Evolutionary conservation across 2,113 vertebrate species (phyloP), one percentile per base, ranked within the genome.

Genomic region (human (Homo sapiens)): DNA sequence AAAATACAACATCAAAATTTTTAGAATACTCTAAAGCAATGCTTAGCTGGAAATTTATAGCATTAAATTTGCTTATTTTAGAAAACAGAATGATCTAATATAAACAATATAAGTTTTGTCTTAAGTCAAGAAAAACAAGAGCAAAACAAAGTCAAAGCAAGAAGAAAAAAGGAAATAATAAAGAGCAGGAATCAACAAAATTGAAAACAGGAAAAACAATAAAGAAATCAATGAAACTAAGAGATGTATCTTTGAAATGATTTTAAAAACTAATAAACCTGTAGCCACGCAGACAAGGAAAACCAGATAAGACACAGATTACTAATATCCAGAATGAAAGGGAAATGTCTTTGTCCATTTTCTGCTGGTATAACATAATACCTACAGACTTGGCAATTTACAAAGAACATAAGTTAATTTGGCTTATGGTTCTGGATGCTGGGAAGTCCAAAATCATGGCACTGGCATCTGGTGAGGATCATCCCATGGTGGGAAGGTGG

Each of bases 131-230:
- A 57, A 93, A 87, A 92, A 78, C 12, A 73, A 55, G 8, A 48
- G 8, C 22, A 88, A 91, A 91, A 30, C n/a, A 90, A 95, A 52
- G 7, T 95, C 50, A 95, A 73, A 78, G n/a, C 32, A 70, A 89
- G 45, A n/a, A 96, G 4, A 48, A 82, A 92, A 30, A 82, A 88
- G 23, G 5, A 55, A 81, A 89, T n/a, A 35, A 90, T 55, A 80
- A 92, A 82, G 17, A 75, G 35, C 38, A 88, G 76, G 75, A 96
- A 48, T 25, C n/a, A 75, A 55, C 32, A 22, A 88, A 27, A 89
- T 8, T 52, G 12, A 57, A 59, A 92, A 82, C 23, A 88, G 57
- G 30, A 88, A 92, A 87, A 92, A 59, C 6, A 80, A 35, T 73
- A 61, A 40, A 61, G 20, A 92, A 80, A 80, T 70, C 50, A 45